Conservation (phyloP, 2,888 invertebrate genomes). For the Stramonita haemastoma region DNA sequence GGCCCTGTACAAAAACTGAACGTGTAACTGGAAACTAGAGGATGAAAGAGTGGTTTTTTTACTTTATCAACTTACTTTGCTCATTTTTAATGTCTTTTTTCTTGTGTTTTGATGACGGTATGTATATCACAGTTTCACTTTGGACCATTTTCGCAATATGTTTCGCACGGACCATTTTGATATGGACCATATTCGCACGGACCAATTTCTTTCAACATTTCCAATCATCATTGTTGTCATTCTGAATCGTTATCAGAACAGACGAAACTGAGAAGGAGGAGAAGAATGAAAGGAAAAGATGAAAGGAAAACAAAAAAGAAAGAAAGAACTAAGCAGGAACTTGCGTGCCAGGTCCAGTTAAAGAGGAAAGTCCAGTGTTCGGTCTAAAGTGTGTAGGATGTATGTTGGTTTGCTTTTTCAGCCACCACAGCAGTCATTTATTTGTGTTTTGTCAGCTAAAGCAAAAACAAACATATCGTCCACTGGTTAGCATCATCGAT, state of each 20-base stretch:
- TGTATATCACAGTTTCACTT: neutral
- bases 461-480: too few species aligned
- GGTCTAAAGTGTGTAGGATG: neutral
- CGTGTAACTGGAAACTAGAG: too few species aligned
- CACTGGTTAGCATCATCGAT: too few species aligned
- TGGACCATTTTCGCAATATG: constrained; percentile 8
- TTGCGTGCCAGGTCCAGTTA: neutral
- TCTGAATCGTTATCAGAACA: neutral
- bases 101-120: too few species aligned
- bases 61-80: too few species aligned
- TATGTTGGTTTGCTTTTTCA: neutral
- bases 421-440: too few species aligned
- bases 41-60: too few species aligned
- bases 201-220: neutral
- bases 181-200: neutral
- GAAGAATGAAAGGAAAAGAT: too few species aligned
- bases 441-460: too few species aligned
- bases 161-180: neutral
- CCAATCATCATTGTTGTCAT: neutral
- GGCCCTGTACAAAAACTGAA: too few species aligned
- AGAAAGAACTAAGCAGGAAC: neutral
- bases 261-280: neutral
- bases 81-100: too few species aligned
- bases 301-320: neutral
- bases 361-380: neutral